These are phyloP conservation scores for Falco novaeseelandiae DNA, from an alignment of 2,797 vertebrate species.

Conservation along the genomic window DNA sequence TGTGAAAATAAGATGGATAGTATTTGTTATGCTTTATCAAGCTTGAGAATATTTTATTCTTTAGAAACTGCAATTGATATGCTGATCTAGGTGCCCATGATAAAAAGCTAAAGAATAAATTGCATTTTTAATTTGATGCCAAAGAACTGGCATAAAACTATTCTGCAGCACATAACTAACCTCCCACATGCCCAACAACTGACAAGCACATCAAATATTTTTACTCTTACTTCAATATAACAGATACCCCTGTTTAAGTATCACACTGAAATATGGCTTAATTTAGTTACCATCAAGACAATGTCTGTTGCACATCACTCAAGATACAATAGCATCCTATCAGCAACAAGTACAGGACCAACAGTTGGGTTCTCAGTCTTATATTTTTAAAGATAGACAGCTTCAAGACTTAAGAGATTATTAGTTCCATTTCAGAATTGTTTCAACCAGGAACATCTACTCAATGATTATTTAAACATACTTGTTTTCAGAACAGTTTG, in stretches of 20 bases:
- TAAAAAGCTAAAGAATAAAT: background rate
- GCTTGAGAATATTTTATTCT: background rate
- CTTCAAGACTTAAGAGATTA: background rate
- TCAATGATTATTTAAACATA: background rate
- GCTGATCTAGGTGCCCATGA: background rate
- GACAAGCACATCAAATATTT: background rate
- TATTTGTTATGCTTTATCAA: background rate
- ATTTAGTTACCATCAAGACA: background rate
- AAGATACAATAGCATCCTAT: background rate
- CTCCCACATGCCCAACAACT: background rate
- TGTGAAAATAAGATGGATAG: background rate
- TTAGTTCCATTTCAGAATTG: background rate
- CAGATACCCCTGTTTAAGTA: background rate
- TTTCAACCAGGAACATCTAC: background rate
- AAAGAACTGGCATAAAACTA: background rate
- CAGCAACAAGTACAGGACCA: background rate
- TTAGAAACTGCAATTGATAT: background rate
- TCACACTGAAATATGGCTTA: background rate
- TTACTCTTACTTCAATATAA: background rate
- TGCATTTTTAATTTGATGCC: background rate
- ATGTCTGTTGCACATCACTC: background rate
- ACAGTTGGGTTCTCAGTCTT: background rate
- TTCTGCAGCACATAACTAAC: background rate
- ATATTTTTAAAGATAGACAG: background rate
- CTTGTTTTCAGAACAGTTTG: background rate